These are phyloP conservation scores for Capromys pilorides DNA, from an alignment of 2,797 vertebrate species.

Conservation along the genomic window DNA sequence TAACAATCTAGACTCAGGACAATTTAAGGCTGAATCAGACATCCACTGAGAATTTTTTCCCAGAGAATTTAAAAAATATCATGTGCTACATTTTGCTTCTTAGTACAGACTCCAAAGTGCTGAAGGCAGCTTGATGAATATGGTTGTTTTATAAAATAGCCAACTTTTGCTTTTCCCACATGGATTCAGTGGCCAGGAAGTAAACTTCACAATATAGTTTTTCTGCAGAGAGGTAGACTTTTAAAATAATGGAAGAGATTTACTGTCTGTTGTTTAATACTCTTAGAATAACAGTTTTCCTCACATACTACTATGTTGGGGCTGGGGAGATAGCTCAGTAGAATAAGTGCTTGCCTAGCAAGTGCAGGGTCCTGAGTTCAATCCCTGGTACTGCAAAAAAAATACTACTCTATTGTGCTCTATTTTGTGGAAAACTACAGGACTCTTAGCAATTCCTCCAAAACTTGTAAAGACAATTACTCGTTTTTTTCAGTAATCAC, in stretches of 20 bases:
- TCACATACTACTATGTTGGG: background rate
- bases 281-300: background rate
- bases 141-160: background rate
- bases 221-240: slow-evolving; percentile 13
- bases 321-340: too few relatives aligned
- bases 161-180: background rate
- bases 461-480: background rate
- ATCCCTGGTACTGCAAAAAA: too few relatives aligned
- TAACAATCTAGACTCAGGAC: background rate
- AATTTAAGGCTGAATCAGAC: slow-evolving; percentile 36
- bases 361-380: too few relatives aligned
- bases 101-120: slow-evolving; percentile 25
- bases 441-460: slow-evolving; percentile 19
- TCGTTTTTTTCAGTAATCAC: slow-evolving; percentile 43
- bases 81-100: slow-evolving; percentile 39
- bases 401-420: background rate
- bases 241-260: slow-evolving; percentile 48
- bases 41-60: background rate
- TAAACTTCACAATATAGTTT: slow-evolving; percentile 30
- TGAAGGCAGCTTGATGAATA: slow-evolving; percentile 34
- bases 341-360: too few relatives aligned
- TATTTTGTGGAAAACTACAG: background rate
- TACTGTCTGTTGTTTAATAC: background rate
- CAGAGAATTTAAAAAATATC: background rate
- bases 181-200: slow-evolving; percentile 23